phyloP scores from a whole-genome alignment of 2,888 invertebrate species.

The Capitulum mitella region DNA sequence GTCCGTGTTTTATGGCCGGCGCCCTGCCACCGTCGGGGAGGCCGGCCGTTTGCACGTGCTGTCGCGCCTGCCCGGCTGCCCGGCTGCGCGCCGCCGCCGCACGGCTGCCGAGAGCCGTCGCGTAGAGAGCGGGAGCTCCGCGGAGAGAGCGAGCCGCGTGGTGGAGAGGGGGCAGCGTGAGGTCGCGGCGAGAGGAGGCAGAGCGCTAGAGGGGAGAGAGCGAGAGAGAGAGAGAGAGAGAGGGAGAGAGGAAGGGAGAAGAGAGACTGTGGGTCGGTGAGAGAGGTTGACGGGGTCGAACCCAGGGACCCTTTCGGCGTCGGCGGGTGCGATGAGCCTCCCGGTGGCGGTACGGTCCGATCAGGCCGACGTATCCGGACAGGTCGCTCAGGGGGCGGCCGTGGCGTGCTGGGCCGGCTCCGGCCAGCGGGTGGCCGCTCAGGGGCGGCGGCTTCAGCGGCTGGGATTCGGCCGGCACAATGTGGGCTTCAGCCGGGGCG shows the following conservation, averaged over 20 bases:
- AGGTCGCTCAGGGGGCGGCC: too few species aligned
- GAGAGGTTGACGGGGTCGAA: too few species aligned
- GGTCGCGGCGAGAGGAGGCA: not conserved
- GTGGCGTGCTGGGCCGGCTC: too few species aligned
- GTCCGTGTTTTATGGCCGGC: not conserved
- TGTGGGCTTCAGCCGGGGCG: too few species aligned
- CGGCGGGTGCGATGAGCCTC: too few species aligned
- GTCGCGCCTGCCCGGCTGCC: not conserved
- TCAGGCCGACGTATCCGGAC: too few species aligned
- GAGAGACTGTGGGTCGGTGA: too few species aligned
- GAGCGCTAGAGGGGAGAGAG: not conserved
- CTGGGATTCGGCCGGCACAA: too few species aligned
- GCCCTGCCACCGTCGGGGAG: not conserved
- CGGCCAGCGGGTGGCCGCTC: too few species aligned
- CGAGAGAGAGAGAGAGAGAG: not conserved
- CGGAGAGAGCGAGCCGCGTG: not conserved
- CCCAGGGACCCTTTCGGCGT: too few species aligned
- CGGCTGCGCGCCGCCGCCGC: not conserved
- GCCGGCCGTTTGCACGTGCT: constrained; percentile 3
- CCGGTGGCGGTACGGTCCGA: too few species aligned
- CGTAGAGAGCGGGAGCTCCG: not conserved
- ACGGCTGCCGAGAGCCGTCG: not conserved
- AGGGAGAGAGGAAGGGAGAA: constrained; percentile 7
- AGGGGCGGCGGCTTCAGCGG: too few species aligned
- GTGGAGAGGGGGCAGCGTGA: not conserved